phyloP scores from a whole-genome alignment of 1,140 invertebrate genomes.

The Neodiprion lecontei region DNA sequence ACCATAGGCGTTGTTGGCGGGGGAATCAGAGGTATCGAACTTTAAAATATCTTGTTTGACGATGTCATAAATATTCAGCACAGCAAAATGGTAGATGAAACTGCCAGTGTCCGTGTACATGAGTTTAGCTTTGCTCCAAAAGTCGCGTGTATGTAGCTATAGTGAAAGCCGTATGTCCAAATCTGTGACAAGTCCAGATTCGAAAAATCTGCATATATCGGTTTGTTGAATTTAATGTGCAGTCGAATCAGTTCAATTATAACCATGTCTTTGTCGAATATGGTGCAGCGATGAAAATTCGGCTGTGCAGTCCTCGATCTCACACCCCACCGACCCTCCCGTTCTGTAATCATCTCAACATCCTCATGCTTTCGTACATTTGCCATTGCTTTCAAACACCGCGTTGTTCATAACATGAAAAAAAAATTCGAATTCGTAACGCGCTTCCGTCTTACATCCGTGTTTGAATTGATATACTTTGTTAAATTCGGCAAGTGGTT shows the following conservation, averaged over 20 bases:
- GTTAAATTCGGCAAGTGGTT: constrained; percentile 49
- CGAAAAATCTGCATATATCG: constrained; percentile 27
- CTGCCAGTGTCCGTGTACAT: constrained; percentile 26
- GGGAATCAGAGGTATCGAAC: too few relatives aligned
- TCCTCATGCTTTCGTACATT: constrained; percentile 47
- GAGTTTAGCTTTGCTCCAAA: constrained; percentile 10
- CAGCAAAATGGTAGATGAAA: neutral
- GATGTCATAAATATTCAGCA: too few relatives aligned
- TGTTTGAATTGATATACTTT: constrained; percentile 57
- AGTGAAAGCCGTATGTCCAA: constrained; percentile 46
- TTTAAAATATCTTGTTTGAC: too few relatives aligned
- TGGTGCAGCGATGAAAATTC: constrained; percentile 47
- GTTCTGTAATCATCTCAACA: constrained; percentile 44
- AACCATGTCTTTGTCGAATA: constrained; percentile 49
- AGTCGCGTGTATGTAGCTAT: constrained; percentile 37
- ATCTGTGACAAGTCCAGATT: constrained; percentile 29
- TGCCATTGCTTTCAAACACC: constrained; percentile 59
- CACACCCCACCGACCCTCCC: constrained; percentile 31
- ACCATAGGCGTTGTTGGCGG: neutral
- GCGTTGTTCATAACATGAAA: constrained; percentile 59
- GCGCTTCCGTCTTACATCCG: constrained; percentile 40
- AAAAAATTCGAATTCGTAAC: constrained; percentile 55
- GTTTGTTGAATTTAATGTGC: constrained; percentile 31
- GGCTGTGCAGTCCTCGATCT: constrained; percentile 48
- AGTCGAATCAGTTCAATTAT: neutral